These are phyloP conservation scores for Pseudois nayaur DNA, from an alignment of 2,113 vertebrate genomes.

Conservation along the genomic window DNA sequence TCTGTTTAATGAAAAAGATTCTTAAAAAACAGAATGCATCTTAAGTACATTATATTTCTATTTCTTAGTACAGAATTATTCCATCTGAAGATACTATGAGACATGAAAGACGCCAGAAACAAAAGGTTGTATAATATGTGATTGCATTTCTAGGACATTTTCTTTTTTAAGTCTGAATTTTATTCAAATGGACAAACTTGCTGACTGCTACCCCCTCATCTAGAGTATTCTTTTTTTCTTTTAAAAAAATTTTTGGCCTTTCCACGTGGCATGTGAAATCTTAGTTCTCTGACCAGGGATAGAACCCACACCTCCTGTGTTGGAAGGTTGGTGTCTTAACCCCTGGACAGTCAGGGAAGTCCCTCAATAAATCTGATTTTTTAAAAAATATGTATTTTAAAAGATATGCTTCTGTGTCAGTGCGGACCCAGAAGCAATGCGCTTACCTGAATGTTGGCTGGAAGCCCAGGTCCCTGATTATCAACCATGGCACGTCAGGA, in stretches of 20 bases:
- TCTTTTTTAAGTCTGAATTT: background rate
- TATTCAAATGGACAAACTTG: background rate
- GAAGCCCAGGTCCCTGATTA: conserved; percentile 81
- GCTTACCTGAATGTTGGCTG: conserved; percentile 82
- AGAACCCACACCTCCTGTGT: background rate
- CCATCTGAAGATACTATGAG: background rate
- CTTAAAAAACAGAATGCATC: background rate
- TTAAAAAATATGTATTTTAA: background rate
- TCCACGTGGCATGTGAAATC: background rate
- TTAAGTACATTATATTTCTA: background rate
- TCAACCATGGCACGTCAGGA: conserved; percentile 86
- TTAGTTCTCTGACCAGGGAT: background rate
- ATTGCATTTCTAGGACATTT: background rate
- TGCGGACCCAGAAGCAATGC: background rate
- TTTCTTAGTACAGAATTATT: background rate
- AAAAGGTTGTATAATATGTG: background rate
- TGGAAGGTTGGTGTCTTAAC: background rate
- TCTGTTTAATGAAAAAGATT: background rate
- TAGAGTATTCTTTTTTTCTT: background rate
- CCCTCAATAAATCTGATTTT: background rate
- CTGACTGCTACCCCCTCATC: background rate
- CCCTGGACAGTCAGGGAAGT: background rate
- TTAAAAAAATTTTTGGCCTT: background rate
- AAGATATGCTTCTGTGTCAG: background rate
- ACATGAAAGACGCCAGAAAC: background rate